Evolutionary conservation across 2,797 vertebrate genomes (phyloP), one percentile per base, ranked within the genome.

Genomic region (Hirundo rustica): DNA sequence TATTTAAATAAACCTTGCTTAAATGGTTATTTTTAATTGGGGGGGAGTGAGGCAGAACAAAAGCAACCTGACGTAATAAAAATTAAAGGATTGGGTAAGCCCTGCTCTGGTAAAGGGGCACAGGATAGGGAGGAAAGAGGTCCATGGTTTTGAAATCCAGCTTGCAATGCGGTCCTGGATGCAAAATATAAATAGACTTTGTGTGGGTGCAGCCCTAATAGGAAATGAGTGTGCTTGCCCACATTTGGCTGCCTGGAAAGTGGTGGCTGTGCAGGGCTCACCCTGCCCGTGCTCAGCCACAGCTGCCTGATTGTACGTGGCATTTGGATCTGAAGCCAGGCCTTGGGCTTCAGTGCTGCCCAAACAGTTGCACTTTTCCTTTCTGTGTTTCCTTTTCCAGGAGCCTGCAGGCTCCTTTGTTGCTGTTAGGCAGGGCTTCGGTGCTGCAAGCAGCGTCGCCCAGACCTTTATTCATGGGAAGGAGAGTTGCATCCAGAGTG

Each of bases 71-170:
- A 82, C 54, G 66, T 84, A 66, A 94, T 78, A 85, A 85, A 96
- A 95, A 78, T 64, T 73, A 81, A 96, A 94, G 85, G 55, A 93
- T 40, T 92, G 60, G 70, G 60, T 89, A 95, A 93, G 51, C 53
- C 61, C 57, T 94, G 51, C n/a, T 89, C 38, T 89, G 26, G 38
- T 38, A 54, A 68, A 47, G 14, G 38, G 47, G 34, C 26, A 81
- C 30, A 73, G 82, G 65, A 72, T 54, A 93, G 40, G 72, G 22
- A 70, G 22, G n/a, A 85, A 42, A 57, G 67, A 94, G 95, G 30
- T 85, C 57, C 47, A 64, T 86, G 62, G 72, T 88, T 95, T 97
- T 94, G 83, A 95, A 96, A 97, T 94, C 81, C 83, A 76, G 84
- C 71, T 96, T 96, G 75, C 66, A 83, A n/a, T 85, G 89, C 3